Base-by-base conservation (phyloP, 2,888 invertebrate species). In the Scotopteryx bipunctaria region DNA sequence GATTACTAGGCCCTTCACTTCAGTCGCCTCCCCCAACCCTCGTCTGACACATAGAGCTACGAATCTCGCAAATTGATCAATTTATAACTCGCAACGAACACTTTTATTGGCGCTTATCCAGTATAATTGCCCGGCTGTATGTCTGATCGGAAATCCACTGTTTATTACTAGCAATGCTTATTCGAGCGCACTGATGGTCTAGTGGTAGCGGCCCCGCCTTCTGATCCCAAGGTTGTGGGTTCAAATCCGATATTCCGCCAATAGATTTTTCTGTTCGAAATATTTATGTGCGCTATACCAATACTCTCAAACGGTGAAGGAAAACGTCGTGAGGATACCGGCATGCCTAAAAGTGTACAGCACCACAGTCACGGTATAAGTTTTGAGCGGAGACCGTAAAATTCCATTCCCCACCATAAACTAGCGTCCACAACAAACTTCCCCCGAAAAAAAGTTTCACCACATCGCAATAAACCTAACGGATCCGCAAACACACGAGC, bases 81-180 rank as follows among this genome's bases (percentile, higher is more conserved):
- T 84, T 81, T 83, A 82, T 81, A 81, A 78, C 83, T 71, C 72
- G 61, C 37, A 69, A 63, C 70, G 64, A 64, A 61, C 79, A 83
- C 80, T 81, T 85, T 86, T 86, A 86, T 83, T 72, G 84, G 80
- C 77, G 74, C 75, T 81, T 81, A 79, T 79, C 73, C 81, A 65
- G 68, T 80, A 81, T 85, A 86, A 86, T 85, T 83, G 83, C 81
- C 64, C 33, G 63, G 66, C 64, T 67, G 70, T 73, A 74, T 71
- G 75, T 79, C 76, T 73, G 74, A 73, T 71, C 71, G 65, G 59
- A 57, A 63, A 59, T 63, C 36, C 55, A 61, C 61, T 60, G 51
- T 59, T 56, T 59, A 55, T 55, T 55, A 53, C 47, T 16, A 13
- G 37, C 33, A 47, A 52, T 44, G 40, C 23, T 41, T 49, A 31